A percentile compares a stretch with the other conserved stretches of the same genome.
Evolutionary conservation across 2,797 vertebrate genomes (phyloP).

Genomic region (Pantherophis vulpinus): DNA sequence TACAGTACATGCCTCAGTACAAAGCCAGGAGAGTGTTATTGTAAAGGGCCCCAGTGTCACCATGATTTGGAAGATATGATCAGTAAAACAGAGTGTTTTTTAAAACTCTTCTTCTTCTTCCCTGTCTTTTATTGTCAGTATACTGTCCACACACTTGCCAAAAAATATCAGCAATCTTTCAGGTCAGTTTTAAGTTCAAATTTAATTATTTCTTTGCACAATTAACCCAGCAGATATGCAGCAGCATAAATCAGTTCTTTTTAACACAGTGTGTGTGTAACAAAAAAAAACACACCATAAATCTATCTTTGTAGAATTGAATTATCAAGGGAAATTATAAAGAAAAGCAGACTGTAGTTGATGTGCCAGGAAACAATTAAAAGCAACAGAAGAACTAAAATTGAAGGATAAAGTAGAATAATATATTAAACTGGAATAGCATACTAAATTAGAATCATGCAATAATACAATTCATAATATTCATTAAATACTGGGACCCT

Average conservation of each 20-base stretch:
- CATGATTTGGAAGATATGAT: constrained; percentile 19
- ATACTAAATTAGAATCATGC: not conserved
- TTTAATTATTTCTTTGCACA: constrained; percentile 39
- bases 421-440: not conserved
- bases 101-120: not conserved
- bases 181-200: constrained; percentile 44
- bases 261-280: constrained; percentile 19
- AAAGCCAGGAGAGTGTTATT: constrained; percentile 4
- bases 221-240: constrained; percentile 42
- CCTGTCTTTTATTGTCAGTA: constrained; percentile 13
- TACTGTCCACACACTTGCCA: constrained; percentile 39
- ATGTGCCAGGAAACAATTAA: not conserved
- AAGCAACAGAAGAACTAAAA: not conserved
- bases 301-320: constrained; percentile 31
- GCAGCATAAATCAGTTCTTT: constrained; percentile 33
- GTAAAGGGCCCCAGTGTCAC: not conserved
- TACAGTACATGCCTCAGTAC: fast-evolving
- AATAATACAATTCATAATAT: not conserved
- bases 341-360: not conserved
- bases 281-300: constrained; percentile 20
- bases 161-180: constrained; percentile 52
- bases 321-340: constrained; percentile 21
- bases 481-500: not conserved
- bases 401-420: not conserved
- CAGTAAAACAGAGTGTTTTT: constrained; percentile 17